Base-by-base conservation (phyloP, 2,113 vertebrate genomes). In the Dryoscopus gambensis region DNA sequence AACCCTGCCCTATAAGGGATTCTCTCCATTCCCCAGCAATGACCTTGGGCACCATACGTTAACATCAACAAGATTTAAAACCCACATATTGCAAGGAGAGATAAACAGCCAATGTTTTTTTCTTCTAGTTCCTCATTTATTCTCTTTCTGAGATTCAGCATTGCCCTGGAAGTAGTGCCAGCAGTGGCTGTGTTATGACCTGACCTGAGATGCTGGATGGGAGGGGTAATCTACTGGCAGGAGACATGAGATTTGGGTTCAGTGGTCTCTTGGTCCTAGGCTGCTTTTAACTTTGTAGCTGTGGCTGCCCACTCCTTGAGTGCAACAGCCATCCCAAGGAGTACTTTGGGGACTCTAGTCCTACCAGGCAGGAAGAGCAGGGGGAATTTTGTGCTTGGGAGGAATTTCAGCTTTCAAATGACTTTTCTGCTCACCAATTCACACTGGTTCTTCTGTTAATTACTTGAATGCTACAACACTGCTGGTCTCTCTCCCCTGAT, bases 1-100 rank as follows among this genome's bases (percentile, higher is more conserved):
- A 95, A 69, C 75, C 70, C 67, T 94, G 82, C 97, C 96, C 94
- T 96, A 95, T 90, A 97, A 95, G 96, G 94, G 90, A 84, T 96
- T 89, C 82, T 96, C 53, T 96, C 92, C 57, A 15, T 87, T 95
- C 91, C 94, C 70, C 74, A 96, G 73, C 78, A 71, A 13, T 35
- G 82, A 96, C 79, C 90, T 81, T 71, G 64, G 27, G 79, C 87
- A 92, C 77, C 57, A 88, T 7, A 7, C n/a, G 0, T 91, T 91
- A 95, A 84, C 57, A 81, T 59, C 78, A 84, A 67, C 74, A 86
- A 55, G 78, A 82, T 87, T 89, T 82, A 21, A 81, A 87, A 33
- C 10, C 46, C 14, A 13, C 27, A 7, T 35, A 23, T 22, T 84
- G 56, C 63, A 70, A 75, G 40, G 56, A 81, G 63, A 4, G 0